Conservation (phyloP, 2,113 vertebrate genomes). For the Embiotoca jacksoni region DNA sequence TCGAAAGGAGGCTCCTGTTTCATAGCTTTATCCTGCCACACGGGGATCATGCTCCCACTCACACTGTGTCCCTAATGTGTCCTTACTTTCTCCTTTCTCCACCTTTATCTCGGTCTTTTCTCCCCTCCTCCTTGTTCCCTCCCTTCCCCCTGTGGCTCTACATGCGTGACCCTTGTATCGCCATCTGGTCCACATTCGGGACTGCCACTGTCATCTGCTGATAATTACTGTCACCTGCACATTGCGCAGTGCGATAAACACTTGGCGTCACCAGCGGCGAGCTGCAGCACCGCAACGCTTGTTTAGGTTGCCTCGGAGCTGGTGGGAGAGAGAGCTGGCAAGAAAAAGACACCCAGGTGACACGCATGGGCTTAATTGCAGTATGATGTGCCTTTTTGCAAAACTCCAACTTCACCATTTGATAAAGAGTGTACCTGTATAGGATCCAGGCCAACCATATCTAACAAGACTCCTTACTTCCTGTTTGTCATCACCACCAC, state of each 20-base stretch:
- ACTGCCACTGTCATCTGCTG: constrained; percentile 90
- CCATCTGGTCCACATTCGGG: constrained; percentile 90
- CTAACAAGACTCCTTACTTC: constrained; percentile 3
- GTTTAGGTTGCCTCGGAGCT: constrained; percentile 59
- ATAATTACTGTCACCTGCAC: constrained; percentile 95
- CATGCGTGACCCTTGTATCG: constrained; percentile 87
- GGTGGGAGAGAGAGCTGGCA: constrained; percentile 24
- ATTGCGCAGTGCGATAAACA: constrained; percentile 82
- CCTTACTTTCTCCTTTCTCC: constrained; percentile 40
- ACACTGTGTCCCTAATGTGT: constrained; percentile 11
- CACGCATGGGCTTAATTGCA: constrained; percentile 29
- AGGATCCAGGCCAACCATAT: neutral
- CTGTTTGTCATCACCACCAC: constrained; percentile 55
- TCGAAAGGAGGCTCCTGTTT: constrained; percentile 52
- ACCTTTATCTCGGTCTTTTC: constrained; percentile 53
- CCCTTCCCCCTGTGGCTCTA: constrained; percentile 73
- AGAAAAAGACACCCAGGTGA: constrained; percentile 22
- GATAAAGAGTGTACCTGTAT: constrained; percentile 8
- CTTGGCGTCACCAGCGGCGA: constrained; percentile 78
- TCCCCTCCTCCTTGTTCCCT: constrained; percentile 56
- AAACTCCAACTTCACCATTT: constrained; percentile 24
- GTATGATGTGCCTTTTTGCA: constrained; percentile 35
- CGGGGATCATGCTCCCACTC: constrained; percentile 1
- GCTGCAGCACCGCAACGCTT: constrained; percentile 53
- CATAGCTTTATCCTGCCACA: constrained; percentile 25